Conservation (phyloP, 1,140 invertebrate species). For the Drosophila jambulina region DNA sequence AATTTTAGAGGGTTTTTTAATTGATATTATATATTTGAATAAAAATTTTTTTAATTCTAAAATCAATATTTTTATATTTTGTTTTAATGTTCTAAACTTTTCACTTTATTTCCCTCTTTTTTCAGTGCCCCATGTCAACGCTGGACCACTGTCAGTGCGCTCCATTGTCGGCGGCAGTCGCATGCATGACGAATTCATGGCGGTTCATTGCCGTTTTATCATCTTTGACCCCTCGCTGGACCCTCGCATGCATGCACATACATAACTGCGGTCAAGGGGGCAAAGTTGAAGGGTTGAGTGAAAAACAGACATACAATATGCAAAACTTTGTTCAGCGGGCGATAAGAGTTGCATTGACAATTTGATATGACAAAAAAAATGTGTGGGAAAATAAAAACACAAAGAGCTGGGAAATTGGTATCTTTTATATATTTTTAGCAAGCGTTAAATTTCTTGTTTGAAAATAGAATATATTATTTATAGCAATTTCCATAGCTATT, state of each 20-base stretch:
- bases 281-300: conserved; percentile 6
- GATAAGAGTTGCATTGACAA: conserved; percentile 15
- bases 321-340: conserved; percentile 1
- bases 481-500: no score
- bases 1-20: not conserved
- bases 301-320: not conserved
- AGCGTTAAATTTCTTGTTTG: not conserved
- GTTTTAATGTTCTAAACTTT: not conserved
- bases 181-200: conserved; percentile 67
- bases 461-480: not conserved
- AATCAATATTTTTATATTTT: not conserved
- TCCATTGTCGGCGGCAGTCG: conserved; percentile 28
- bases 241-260: conserved; percentile 2
- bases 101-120: not conserved
- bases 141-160: conserved; percentile 1
- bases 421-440: not conserved
- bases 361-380: conserved; percentile 4
- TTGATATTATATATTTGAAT: not conserved
- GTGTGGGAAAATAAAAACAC: not conserved
- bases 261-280: conserved; percentile 17
- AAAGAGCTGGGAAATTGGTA: not conserved
- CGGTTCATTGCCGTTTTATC: conserved; percentile 67
- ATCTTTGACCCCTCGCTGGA: conserved; percentile 36
- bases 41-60: no score
- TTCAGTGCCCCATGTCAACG: not conserved